Evolutionary conservation across 2,113 vertebrate species (phyloP), one percentile per base, ranked within the genome.

Genomic region (Zootoca vivipara): DNA sequence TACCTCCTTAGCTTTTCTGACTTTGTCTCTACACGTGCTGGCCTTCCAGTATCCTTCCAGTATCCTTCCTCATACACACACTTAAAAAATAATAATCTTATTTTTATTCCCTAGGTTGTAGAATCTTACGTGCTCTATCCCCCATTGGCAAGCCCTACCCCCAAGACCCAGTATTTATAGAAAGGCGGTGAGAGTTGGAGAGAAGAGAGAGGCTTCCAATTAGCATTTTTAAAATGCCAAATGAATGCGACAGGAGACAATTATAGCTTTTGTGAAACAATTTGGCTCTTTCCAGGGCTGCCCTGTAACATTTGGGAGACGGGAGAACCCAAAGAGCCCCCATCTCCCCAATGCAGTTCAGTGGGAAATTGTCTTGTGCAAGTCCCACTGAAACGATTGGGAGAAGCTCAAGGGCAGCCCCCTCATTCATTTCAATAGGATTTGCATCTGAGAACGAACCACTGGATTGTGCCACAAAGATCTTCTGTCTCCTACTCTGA

Each of bases 101-200:
- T 77, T 83, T 33, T 46, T 52, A 3, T 15, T 88, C 56, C 58
- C 20, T 74, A 87, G 70, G 79, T 82, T 88, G 70, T 56, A 42
- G 64, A 67, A 67, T 35, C 80, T 83, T 88, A n/a, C 22, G 12
- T 46, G 86, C 80, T 83, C 58, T 77, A 67, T 83, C 80, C 72
- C 79, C 58, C 80, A 75, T 35, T 75, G 86, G 77, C 70, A 75
- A 82, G 22, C 62, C 30, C 38, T 65, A n/a, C 46, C 84, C 64
- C 58, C 72, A 52, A 52, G 78, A 56, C 7, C 62, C 79, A 26
- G 80, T 88, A 88, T 88, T 88, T 88, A 88, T 88, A 88, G 88
- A 78, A 46, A 80, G 65, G 83, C 15, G 22, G 82, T n/a, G 35
- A 52, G 83, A 64, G 30, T 16, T 38, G 10, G 38, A 4, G 69